A percentile compares a stretch with the other conserved stretches of the same genome.
Evolutionary conservation across 2,113 vertebrate species (phyloP).

Genomic region (Scytalopus superciliaris): DNA sequence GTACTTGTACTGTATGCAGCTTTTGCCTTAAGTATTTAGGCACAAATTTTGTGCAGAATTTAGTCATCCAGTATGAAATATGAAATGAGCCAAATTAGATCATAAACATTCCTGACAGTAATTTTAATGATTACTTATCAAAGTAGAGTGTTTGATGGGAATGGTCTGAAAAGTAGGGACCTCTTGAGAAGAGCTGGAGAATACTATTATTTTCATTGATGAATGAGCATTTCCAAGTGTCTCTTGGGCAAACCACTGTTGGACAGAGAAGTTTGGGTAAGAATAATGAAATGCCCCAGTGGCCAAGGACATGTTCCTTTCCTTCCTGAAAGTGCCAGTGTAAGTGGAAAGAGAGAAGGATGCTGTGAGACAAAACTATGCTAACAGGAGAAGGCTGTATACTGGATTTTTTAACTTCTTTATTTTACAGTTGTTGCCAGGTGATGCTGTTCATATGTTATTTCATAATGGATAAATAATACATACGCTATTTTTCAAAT

Average conservation of each 20-base stretch:
- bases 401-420: neutral
- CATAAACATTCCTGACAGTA: neutral
- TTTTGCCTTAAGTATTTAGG: neutral
- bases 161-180: neutral
- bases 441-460: slow-evolving; percentile 32
- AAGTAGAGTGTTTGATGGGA: neutral
- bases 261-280: neutral
- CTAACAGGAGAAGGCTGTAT: neutral
- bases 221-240: neutral
- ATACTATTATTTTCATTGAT: neutral
- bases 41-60: neutral
- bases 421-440: slow-evolving; percentile 25
- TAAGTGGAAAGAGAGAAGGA: neutral
- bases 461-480: slow-evolving; percentile 29
- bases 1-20: neutral
- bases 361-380: neutral
- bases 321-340: neutral
- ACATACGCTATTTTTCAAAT: slow-evolving; percentile 21
- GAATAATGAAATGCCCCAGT: neutral
- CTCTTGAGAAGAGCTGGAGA: neutral
- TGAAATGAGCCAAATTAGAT: neutral
- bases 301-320: neutral
- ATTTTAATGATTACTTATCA: neutral
- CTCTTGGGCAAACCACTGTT: neutral
- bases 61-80: neutral